These are phyloP conservation scores for Esox niger DNA, from an alignment of 2,113 vertebrate species.

Conservation along the genomic window DNA sequence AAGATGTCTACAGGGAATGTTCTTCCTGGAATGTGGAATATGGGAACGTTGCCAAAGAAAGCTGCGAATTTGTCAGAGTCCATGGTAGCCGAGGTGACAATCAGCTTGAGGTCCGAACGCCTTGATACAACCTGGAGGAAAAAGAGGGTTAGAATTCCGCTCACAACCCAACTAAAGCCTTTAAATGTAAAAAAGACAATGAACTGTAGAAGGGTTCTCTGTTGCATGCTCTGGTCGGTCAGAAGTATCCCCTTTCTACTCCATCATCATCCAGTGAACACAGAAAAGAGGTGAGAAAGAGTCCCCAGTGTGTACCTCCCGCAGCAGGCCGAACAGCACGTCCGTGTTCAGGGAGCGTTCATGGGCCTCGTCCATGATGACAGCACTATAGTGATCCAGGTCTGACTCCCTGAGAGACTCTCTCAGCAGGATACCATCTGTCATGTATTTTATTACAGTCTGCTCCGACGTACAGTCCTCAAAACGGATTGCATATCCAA, in stretches of 20 bases:
- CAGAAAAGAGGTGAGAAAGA: neutral
- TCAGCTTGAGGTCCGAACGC: conserved; percentile 94
- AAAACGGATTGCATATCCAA: conserved; percentile 97
- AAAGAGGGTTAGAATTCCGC: neutral
- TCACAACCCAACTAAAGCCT: neutral
- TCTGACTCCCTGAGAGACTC: conserved; percentile 95
- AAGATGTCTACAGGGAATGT: conserved; percentile 97
- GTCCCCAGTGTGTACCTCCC: conserved; percentile 80
- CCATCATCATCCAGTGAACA: neutral
- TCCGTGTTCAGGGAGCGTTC: conserved; percentile 96
- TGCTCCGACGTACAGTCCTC: conserved; percentile 97
- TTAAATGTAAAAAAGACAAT: too few relatives aligned
- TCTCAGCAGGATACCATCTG: conserved; percentile 94
- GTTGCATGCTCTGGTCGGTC: too few relatives aligned
- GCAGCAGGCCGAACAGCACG: conserved; percentile 93
- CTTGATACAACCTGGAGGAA: conserved; percentile 87
- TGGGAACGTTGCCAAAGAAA: conserved; percentile 96
- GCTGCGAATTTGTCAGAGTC: conserved; percentile 96
- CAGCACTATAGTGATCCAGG: conserved; percentile 95
- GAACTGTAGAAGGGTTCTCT: too few relatives aligned
- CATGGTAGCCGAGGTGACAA: conserved; percentile 98
- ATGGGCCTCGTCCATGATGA: conserved; percentile 98
- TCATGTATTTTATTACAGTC: conserved; percentile 98
- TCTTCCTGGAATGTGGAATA: conserved; percentile 95
- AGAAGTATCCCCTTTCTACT: neutral